Evolutionary conservation across 1,140 invertebrate species (phyloP).

Genomic region (Phymorhynchus buccinoides): DNA sequence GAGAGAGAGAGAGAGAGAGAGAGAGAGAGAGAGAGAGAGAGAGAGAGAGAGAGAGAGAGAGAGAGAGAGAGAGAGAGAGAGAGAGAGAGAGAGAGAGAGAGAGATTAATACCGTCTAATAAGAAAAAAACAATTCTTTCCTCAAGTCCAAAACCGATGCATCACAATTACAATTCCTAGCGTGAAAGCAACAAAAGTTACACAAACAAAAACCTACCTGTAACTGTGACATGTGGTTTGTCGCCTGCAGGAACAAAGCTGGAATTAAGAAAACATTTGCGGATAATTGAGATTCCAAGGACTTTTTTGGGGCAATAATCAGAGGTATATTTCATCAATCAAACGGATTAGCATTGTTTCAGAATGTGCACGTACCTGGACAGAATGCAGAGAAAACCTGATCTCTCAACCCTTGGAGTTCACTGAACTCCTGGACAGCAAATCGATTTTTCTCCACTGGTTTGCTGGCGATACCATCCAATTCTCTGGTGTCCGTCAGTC

Average conservation of each 20-base stretch:
- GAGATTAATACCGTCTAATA: background rate
- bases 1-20: background rate
- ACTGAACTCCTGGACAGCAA: constrained; percentile 50
- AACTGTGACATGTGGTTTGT: too few relatives aligned
- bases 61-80: background rate
- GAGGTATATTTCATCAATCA: too few relatives aligned
- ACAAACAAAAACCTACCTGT: too few relatives aligned
- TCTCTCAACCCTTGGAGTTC: constrained; percentile 46
- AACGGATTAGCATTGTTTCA: too few relatives aligned
- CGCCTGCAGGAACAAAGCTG: too few relatives aligned
- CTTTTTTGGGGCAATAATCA: too few relatives aligned
- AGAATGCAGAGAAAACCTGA: constrained; percentile 47
- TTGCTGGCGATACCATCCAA: constrained; percentile 49
- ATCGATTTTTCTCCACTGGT: constrained; percentile 44
- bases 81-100: background rate
- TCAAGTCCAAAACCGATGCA: too few relatives aligned
- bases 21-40: background rate
- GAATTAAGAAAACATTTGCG: too few relatives aligned
- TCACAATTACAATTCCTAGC: too few relatives aligned
- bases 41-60: background rate
- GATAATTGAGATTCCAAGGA: too few relatives aligned
- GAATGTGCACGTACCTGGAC: constrained; percentile 43
- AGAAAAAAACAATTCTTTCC: background rate
- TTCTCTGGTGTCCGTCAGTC: constrained; percentile 53
- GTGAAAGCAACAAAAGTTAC: too few relatives aligned